These are phyloP conservation scores for Myocastor coypus DNA, from an alignment of 2,113 vertebrate genomes.

Conservation along the genomic window DNA sequence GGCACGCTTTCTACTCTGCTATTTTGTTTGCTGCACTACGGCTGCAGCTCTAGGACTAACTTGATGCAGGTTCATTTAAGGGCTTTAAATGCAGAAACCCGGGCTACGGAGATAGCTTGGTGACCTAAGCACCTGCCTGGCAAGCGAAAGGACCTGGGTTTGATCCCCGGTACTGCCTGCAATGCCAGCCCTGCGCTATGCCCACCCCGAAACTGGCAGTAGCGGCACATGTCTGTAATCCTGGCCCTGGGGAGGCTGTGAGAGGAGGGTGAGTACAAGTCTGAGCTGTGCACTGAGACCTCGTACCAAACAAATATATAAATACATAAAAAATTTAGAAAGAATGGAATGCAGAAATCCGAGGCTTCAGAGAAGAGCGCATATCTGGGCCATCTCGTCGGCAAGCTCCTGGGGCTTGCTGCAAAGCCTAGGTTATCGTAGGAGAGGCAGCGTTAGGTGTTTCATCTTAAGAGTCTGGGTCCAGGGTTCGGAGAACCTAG, in stretches of 20 bases:
- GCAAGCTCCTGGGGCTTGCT: background rate
- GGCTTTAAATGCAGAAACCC: background rate
- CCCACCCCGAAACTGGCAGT: too few relatives aligned
- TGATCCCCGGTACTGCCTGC: too few relatives aligned
- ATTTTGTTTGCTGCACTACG: slow-evolving; percentile 2
- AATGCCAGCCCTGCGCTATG: too few relatives aligned
- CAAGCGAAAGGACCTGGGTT: too few relatives aligned
- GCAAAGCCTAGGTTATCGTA: background rate
- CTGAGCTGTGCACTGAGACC: too few relatives aligned
- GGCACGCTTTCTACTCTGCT: background rate
- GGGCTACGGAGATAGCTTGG: too few relatives aligned
- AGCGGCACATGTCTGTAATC: too few relatives aligned
- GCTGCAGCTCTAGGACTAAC: background rate
- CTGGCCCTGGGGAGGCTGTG: too few relatives aligned
- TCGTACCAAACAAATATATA: too few relatives aligned
- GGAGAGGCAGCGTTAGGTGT: background rate
- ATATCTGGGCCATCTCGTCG: background rate
- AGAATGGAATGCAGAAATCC: background rate
- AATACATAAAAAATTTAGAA: background rate
- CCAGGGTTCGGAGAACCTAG: background rate
- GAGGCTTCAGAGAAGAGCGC: background rate
- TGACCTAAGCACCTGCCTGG: too few relatives aligned
- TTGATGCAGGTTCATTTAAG: slow-evolving; percentile 6
- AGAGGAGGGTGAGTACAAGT: too few relatives aligned
- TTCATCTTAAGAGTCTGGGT: background rate